A percentile compares a stretch with the other conserved stretches of the same genome.
Evolutionary conservation across 1,140 invertebrate genomes (phyloP).

Genomic region (Triops longicaudatus): DNA sequence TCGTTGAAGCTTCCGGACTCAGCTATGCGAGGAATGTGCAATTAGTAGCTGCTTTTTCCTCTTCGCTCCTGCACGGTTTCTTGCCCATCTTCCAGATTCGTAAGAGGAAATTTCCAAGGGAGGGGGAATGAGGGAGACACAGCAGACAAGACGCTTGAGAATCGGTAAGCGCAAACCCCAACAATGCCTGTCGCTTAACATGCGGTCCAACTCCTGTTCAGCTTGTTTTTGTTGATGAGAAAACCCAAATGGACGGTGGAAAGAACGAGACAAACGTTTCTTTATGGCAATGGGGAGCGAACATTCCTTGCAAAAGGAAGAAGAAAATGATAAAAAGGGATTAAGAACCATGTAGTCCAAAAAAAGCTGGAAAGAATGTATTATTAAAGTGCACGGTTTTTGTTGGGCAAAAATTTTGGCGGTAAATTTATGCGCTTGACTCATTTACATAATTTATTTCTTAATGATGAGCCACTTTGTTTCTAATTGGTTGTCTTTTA

Average conservation of each 20-base stretch:
- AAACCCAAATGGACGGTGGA: conserved; percentile 48
- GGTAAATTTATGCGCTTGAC: too few species aligned
- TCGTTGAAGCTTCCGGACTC: conserved; percentile 29
- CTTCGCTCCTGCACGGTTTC: conserved; percentile 18
- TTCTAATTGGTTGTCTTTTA: conserved; percentile 28
- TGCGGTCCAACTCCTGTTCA: conserved; percentile 31
- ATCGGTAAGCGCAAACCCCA: conserved; percentile 25
- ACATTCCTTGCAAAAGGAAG: not conserved
- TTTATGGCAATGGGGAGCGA: conserved; percentile 18
- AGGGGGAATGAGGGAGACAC: not conserved
- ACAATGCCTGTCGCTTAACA: conserved; percentile 17
- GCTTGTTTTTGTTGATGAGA: conserved; percentile 32
- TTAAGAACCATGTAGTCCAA: not conserved
- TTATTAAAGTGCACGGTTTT: too few species aligned
- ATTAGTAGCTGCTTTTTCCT: conserved; percentile 54
- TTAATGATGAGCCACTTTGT: not conserved
- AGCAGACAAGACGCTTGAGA: conserved; percentile 40
- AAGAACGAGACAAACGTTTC: conserved; percentile 53
- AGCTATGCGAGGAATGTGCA: conserved; percentile 81
- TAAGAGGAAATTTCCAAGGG: not conserved
- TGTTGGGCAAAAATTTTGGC: too few species aligned
- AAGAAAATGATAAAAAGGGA: conserved; percentile 7
- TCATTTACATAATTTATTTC: too few species aligned
- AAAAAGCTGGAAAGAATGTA: not conserved
- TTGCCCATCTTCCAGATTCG: conserved; percentile 31